Percentiles rank a stretch among this genome's conserved stretches.
Conservation (phyloP, 1,140 invertebrate genomes). For the Halyomorpha halys region DNA sequence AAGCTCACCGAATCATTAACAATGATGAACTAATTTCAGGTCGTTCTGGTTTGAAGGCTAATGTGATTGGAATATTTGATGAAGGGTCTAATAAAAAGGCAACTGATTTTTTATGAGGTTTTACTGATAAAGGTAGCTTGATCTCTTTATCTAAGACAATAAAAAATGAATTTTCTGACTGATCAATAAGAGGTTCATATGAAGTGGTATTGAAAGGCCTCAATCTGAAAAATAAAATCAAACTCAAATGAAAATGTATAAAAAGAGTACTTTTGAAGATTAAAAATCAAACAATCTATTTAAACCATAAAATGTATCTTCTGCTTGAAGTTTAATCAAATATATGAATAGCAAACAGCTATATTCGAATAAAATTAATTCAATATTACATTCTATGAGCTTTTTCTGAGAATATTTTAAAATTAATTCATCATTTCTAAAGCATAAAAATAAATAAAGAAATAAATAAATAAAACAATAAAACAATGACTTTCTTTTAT, state of each 20-base stretch:
- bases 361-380: no score
- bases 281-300: background rate
- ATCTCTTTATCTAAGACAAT: conserved; percentile 15
- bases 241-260: conserved; percentile 2
- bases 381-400: no score
- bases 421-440: no score
- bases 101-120: conserved; percentile 22
- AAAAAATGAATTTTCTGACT: conserved; percentile 10
- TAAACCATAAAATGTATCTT: background rate
- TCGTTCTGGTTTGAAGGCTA: conserved; percentile 19
- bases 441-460: no score
- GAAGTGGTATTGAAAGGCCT: conserved; percentile 9
- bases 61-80: conserved; percentile 12
- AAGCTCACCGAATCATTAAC: conserved; percentile 17
- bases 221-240: conserved; percentile 20
- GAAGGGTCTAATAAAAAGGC: conserved; percentile 14
- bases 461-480: no score
- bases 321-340: no score
- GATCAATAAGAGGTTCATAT: background rate
- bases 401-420: no score
- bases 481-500: no score
- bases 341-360: no score
- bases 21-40: conserved; percentile 23
- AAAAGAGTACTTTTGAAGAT: background rate
- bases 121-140: background rate